phyloP scores from a whole-genome alignment of 2,888 invertebrate species.

The Nephrotoma flavescens region DNA sequence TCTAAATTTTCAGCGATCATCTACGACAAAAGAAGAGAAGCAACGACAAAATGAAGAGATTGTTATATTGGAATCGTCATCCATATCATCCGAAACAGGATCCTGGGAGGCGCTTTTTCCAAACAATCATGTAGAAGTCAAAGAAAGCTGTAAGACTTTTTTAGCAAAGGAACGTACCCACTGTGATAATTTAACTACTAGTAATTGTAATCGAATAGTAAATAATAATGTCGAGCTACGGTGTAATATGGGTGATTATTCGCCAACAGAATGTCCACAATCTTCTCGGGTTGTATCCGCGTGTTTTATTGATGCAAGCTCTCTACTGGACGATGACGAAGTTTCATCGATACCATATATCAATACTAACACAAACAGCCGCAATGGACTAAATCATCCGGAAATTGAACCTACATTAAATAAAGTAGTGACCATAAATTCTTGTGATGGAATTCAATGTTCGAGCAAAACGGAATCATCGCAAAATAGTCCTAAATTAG shows the following conservation, averaged over 20 bases:
- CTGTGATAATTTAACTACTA: constrained; percentile 10
- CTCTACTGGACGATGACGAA: constrained; percentile 54
- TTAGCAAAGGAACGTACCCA: constrained; percentile 30
- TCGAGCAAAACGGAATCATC: constrained; percentile 1
- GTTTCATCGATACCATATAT: constrained; percentile 18
- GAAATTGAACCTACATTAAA: constrained; percentile 7
- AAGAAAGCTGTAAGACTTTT: constrained; percentile 34
- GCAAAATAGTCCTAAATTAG: background rate
- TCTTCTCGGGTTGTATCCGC: constrained; percentile 24
- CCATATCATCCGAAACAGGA: constrained; percentile 46
- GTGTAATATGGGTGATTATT: background rate
- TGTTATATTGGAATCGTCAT: constrained; percentile 42
- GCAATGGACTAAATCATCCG: constrained; percentile 10
- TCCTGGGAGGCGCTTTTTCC: constrained; percentile 50
- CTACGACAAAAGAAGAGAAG: constrained; percentile 39
- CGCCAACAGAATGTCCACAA: background rate
- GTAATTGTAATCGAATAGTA: background rate
- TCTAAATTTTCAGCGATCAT: background rate
- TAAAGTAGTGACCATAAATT: background rate
- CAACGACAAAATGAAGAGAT: constrained; percentile 47
- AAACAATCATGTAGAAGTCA: constrained; percentile 23
- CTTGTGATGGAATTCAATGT: background rate
- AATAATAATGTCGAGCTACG: background rate
- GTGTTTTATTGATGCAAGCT: constrained; percentile 67
- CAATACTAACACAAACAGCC: constrained; percentile 9